Evolutionary conservation across 2,113 vertebrate genomes (phyloP).

Genomic region (Urocitellus parryii): DNA sequence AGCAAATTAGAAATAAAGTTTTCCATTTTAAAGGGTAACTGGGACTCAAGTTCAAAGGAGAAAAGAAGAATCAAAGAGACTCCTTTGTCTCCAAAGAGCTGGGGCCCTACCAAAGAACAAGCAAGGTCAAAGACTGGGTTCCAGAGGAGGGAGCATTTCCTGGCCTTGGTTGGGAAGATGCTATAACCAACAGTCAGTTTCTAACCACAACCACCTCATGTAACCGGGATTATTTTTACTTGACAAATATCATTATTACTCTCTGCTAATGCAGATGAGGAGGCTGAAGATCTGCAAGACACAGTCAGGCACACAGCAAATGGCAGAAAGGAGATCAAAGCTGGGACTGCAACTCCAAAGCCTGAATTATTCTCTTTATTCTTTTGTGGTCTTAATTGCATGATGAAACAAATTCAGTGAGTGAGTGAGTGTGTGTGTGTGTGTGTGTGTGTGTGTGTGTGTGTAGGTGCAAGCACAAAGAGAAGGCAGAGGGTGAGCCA

Average conservation of each 20-base stretch:
- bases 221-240: neutral
- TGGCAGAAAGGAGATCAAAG: neutral
- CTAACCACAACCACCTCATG: neutral
- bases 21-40: neutral
- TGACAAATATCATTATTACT: neutral
- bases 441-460: neutral
- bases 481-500: conserved; percentile 26
- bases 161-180: neutral
- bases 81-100: neutral
- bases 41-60: neutral
- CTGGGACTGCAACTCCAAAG: neutral
- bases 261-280: neutral
- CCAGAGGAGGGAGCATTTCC: neutral
- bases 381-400: neutral
- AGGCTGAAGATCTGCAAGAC: conserved; percentile 7
- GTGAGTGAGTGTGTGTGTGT: neutral
- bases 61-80: neutral
- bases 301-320: neutral
- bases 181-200: neutral
- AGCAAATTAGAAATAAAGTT: neutral
- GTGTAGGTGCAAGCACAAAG: neutral
- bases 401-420: neutral
- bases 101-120: neutral
- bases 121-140: neutral
- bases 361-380: neutral